Percentiles rank a stretch among this genome's conserved stretches.
These are phyloP conservation scores for Pelusios castaneus DNA, from an alignment of 2,113 vertebrate species.

Conservation along the genomic window DNA sequence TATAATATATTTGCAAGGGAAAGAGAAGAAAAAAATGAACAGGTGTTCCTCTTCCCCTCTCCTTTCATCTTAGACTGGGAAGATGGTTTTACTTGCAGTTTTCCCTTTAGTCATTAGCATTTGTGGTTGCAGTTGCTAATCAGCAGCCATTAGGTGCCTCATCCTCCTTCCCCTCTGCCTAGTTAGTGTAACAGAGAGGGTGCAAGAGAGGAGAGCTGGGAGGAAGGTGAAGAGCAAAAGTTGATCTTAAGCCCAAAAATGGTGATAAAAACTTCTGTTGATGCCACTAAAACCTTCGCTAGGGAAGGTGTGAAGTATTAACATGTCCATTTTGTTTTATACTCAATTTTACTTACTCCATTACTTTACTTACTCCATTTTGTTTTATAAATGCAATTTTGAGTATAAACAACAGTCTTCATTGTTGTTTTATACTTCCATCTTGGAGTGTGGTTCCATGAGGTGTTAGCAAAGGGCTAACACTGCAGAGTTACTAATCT, in stretches of 20 bases:
- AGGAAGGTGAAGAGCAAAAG: not conserved
- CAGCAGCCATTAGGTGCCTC: not conserved
- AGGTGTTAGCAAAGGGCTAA: not conserved
- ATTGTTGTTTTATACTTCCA: not conserved
- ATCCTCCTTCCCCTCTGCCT: not conserved
- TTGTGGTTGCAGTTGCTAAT: not conserved
- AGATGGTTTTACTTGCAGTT: not conserved
- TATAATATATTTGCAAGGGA: not conserved
- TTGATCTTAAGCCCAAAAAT: not conserved
- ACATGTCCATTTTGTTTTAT: not conserved
- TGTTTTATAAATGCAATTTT: no score
- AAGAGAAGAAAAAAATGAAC: not conserved
- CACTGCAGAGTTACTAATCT: not conserved
- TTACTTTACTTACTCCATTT: not conserved
- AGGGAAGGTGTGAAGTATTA: not conserved
- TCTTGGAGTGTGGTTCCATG: not conserved
- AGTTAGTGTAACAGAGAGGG: not conserved
- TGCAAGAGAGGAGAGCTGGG: not conserved
- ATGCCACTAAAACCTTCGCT: not conserved
- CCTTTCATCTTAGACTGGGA: not conserved
- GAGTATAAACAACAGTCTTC: no score
- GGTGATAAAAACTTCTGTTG: not conserved
- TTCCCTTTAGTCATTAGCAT: not conserved
- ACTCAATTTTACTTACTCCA: not conserved
- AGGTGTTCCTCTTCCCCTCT: not conserved